These are phyloP conservation scores for Mesodorylaimus sp. DNA, from an alignment of 2,888 invertebrate species.

Conservation along the genomic window DNA sequence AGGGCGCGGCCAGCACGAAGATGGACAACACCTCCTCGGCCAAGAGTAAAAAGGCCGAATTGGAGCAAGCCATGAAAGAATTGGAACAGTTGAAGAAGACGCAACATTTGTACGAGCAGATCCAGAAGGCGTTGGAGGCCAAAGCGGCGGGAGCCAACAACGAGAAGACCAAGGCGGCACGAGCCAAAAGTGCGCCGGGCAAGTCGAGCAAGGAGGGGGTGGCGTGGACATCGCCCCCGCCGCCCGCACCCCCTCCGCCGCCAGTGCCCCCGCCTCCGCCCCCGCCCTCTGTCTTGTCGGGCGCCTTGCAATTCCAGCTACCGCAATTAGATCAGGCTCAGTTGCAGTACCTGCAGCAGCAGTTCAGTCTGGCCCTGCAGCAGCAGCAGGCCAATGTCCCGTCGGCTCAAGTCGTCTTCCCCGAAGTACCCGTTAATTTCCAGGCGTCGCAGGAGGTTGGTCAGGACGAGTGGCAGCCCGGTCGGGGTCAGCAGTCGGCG, in stretches of 20 bases:
- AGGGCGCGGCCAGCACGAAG: no score
- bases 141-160: neutral
- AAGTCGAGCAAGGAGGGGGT: no score
- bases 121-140: conserved; percentile 1
- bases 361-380: conserved; percentile 15
- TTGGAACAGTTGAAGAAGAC: conserved; percentile 4
- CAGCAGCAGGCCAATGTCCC: conserved; percentile 17
- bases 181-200: no score
- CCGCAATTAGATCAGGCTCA: conserved; percentile 34
- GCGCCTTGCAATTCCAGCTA: conserved; percentile 35
- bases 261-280: no score
- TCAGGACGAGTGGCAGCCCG: neutral
- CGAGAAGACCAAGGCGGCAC: neutral
- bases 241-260: neutral
- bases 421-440: no score
- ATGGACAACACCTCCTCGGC: no score
- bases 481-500: neutral
- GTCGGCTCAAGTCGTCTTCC: no score
- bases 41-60: no score
- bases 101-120: conserved; percentile 7
- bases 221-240: no score
- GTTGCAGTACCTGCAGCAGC: conserved; percentile 26
- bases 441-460: neutral
- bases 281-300: neutral
- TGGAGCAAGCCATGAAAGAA: no score